Evolutionary conservation across 2,888 invertebrate genomes (phyloP).

Genomic region (Syrista parreyssii): DNA sequence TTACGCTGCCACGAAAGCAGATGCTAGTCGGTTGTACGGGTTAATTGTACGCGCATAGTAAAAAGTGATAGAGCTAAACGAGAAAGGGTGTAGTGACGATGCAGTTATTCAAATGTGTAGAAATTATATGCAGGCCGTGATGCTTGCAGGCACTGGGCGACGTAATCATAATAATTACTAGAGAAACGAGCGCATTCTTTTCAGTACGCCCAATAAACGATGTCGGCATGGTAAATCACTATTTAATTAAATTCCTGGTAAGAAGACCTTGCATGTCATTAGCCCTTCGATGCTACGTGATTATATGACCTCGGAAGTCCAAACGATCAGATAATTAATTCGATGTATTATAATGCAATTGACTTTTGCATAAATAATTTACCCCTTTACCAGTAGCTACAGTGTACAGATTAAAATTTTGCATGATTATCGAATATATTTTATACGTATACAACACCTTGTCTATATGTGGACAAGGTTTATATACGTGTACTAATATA

Average conservation of each 20-base stretch:
- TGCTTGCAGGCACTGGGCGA: background rate
- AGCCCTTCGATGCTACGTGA: background rate
- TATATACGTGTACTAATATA: no score
- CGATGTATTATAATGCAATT: background rate
- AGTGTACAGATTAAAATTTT: no score
- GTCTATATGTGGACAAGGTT: no score
- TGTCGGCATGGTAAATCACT: slow-evolving; percentile 1
- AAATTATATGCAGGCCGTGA: background rate
- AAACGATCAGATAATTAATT: background rate
- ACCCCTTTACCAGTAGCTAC: background rate
- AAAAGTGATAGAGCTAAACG: slow-evolving; percentile 14
- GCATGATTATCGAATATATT: no score
- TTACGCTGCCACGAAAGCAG: slow-evolving; percentile 14
- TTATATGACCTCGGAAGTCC: background rate
- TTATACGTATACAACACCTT: no score
- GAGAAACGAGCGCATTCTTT: slow-evolving; percentile 9
- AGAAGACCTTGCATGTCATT: slow-evolving; percentile 1
- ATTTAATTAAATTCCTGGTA: slow-evolving; percentile 5
- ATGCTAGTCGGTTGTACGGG: slow-evolving; percentile 6
- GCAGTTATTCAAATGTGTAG: slow-evolving; percentile 5
- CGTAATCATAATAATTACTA: slow-evolving; percentile 15
- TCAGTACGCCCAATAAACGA: background rate
- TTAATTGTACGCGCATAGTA: background rate
- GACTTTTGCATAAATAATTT: background rate
- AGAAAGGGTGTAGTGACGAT: slow-evolving; percentile 13